Evolutionary conservation across 2,888 invertebrate genomes (phyloP).

Genomic region (Phasia obesa): DNA sequence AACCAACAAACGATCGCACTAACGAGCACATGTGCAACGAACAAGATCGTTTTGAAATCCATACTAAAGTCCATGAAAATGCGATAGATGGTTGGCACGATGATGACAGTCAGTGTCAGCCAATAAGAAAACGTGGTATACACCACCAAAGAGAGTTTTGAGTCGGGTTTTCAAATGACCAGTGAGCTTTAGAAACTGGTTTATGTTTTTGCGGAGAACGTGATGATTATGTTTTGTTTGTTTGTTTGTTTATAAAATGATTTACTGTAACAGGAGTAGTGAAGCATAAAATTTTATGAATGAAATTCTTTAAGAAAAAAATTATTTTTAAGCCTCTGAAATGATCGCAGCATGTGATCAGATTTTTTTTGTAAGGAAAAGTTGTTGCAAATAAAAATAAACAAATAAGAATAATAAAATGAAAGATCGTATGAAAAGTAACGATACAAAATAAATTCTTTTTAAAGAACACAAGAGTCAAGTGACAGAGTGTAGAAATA

Average conservation of each 20-base stretch:
- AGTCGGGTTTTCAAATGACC: conserved; percentile 34
- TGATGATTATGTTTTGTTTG: conserved; percentile 1
- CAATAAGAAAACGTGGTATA: conserved; percentile 67
- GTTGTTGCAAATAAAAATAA: conserved; percentile 42
- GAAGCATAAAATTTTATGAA: conserved; percentile 70
- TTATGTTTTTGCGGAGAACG: conserved; percentile 19
- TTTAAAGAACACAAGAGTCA: neutral
- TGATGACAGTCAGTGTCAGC: conserved; percentile 43
- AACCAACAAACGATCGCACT: conserved; percentile 32
- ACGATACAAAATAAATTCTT: conserved; percentile 18
- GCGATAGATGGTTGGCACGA: conserved; percentile 41
- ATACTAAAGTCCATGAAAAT: conserved; percentile 10
- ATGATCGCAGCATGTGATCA: conserved; percentile 48
- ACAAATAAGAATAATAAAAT: conserved; percentile 48
- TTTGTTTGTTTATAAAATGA: conserved; percentile 14
- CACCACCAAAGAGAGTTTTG: conserved; percentile 42
- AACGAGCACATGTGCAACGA: conserved; percentile 5
- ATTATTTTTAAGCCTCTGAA: conserved; percentile 8
- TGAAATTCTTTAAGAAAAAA: conserved; percentile 65
- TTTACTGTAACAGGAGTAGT: conserved; percentile 59
- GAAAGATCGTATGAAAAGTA: conserved; percentile 5
- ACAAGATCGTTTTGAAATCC: conserved; percentile 20
- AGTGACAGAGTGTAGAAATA: no score
- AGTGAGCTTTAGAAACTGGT: conserved; percentile 54
- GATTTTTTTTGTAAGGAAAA: conserved; percentile 36